These are phyloP conservation scores for Ispidina picta DNA, from an alignment of 2,797 vertebrate genomes.

Conservation along the genomic window DNA sequence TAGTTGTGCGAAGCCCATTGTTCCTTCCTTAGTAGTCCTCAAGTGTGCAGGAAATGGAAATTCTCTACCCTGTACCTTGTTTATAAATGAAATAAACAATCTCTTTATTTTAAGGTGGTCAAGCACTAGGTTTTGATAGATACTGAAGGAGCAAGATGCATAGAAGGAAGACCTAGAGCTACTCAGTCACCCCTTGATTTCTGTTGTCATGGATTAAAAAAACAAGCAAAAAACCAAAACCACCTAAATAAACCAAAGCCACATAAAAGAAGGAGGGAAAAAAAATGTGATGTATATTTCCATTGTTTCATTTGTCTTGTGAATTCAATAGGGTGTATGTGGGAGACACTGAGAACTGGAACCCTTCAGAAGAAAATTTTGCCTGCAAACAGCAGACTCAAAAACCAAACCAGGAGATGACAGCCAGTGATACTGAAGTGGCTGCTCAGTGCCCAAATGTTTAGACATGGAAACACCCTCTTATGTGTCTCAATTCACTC, in stretches of 20 bases:
- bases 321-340: not conserved
- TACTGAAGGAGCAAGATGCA: too few relatives aligned
- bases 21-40: too few relatives aligned
- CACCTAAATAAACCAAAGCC: not conserved
- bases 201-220: not conserved
- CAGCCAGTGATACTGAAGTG: not conserved
- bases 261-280: not conserved
- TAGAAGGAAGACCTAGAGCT: too few relatives aligned
- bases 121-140: too few relatives aligned
- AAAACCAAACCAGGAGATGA: not conserved
- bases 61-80: too few relatives aligned
- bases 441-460: not conserved
- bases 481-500: constrained; percentile 61
- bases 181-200: not conserved
- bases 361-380: not conserved
- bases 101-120: too few relatives aligned
- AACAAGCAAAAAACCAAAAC: not conserved
- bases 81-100: too few relatives aligned
- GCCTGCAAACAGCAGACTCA: not conserved
- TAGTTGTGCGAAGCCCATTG: too few relatives aligned
- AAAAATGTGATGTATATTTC: not conserved
- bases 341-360: not conserved
- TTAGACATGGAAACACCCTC: constrained; percentile 45
- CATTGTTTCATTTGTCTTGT: not conserved
- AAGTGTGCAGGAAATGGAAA: too few relatives aligned